phyloP scores from a whole-genome alignment of 2,888 invertebrate genomes.

The Aspidiotus rigidus region DNA sequence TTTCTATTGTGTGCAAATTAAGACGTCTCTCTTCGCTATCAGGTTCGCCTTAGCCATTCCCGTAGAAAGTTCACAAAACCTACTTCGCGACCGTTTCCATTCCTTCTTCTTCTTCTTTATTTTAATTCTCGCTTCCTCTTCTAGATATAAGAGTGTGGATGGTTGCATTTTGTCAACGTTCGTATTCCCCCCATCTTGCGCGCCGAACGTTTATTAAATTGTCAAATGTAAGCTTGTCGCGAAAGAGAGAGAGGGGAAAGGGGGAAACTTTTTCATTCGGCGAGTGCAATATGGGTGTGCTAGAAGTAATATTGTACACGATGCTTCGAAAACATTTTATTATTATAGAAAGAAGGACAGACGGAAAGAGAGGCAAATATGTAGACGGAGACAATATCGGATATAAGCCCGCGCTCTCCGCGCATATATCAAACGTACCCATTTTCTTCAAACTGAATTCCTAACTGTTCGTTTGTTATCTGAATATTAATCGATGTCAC shows the following conservation, averaged over 20 bases:
- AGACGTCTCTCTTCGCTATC: constrained; percentile 21
- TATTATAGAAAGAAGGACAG: constrained; percentile 12
- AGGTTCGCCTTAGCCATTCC: neutral
- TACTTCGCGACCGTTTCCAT: constrained; percentile 17
- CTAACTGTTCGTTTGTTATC: constrained; percentile 28
- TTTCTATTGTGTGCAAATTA: constrained; percentile 33
- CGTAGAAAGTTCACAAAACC: constrained; percentile 32
- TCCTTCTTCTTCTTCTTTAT: neutral
- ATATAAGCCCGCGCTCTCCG: constrained; percentile 7
- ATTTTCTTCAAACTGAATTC: constrained; percentile 29
- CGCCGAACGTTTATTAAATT: constrained; percentile 23
- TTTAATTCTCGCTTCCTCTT: neutral
- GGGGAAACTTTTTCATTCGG: constrained; percentile 22
- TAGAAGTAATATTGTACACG: constrained; percentile 27
- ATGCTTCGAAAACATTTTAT: constrained; percentile 27
- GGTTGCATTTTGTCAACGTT: too few relatives aligned
- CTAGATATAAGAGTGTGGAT: neutral
- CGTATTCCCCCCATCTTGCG: neutral
- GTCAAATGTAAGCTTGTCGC: constrained; percentile 19
- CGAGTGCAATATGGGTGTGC: constrained; percentile 28
- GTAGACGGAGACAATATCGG: neutral
- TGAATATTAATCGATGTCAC: constrained; percentile 31
- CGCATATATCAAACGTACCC: constrained; percentile 5
- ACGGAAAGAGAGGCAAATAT: neutral
- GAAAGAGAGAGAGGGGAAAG: constrained; percentile 5